phyloP scores from a whole-genome alignment of 2,797 vertebrate genomes.

The Todus mexicanus region DNA sequence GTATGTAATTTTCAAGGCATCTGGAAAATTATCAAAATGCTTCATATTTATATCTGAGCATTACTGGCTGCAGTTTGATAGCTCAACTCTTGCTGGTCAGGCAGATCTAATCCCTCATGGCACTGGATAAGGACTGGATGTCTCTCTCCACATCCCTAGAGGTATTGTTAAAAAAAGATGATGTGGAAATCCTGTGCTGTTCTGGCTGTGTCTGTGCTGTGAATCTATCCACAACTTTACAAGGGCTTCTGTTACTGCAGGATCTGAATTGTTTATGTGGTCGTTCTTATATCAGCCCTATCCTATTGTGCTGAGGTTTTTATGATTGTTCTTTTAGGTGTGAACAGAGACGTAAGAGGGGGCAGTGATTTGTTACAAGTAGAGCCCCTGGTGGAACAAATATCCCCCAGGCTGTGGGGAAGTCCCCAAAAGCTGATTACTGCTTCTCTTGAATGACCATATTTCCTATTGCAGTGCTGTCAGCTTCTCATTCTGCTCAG shows the following conservation, averaged over 20 bases:
- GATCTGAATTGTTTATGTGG: background rate
- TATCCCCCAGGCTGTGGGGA: background rate
- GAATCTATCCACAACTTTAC: background rate
- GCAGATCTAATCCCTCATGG: background rate
- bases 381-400: background rate
- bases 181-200: background rate
- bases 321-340: background rate
- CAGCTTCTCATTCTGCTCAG: background rate
- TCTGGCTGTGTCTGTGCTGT: background rate
- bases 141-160: background rate
- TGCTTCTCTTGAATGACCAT: background rate
- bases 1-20: background rate
- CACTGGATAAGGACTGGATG: background rate
- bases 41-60: background rate
- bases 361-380: background rate
- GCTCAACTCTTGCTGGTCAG: background rate
- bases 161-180: background rate
- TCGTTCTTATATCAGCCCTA: background rate
- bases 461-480: background rate
- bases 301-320: background rate
- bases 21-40: background rate
- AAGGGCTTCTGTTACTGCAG: background rate
- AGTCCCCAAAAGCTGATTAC: background rate
- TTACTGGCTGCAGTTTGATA: background rate
- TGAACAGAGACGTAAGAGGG: background rate